These are phyloP conservation scores for Ceriagrion tenellum DNA, from an alignment of 2,888 invertebrate species.

Conservation along the genomic window DNA sequence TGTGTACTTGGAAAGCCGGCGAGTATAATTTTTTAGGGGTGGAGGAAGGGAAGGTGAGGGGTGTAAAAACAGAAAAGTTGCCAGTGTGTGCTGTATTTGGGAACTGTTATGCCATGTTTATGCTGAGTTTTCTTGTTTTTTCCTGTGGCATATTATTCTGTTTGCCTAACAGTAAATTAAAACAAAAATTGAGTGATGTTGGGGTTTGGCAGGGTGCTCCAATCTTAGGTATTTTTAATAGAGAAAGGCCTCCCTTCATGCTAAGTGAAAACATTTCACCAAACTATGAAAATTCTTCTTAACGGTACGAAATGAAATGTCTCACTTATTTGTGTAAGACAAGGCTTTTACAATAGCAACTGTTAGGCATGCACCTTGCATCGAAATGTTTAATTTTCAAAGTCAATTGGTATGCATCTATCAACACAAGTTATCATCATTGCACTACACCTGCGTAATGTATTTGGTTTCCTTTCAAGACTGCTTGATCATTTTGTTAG, in stretches of 20 bases:
- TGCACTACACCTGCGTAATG: constrained; percentile 61
- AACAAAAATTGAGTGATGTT: constrained; percentile 48
- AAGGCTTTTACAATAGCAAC: constrained; percentile 59
- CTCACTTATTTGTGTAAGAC: constrained; percentile 51
- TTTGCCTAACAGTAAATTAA: constrained; percentile 43
- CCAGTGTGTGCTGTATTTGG: constrained; percentile 67
- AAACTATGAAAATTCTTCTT: constrained; percentile 18
- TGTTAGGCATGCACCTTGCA: constrained; percentile 65
- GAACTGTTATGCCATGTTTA: constrained; percentile 64
- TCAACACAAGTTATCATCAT: constrained; percentile 62
- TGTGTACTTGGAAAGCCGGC: constrained; percentile 66
- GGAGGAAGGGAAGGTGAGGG: constrained; percentile 66
- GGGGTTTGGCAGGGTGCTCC: constrained; percentile 66
- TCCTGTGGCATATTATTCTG: constrained; percentile 52
- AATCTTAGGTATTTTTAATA: constrained; percentile 54
- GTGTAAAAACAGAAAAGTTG: constrained; percentile 64
- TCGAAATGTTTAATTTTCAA: constrained; percentile 63
- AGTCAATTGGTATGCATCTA: constrained; percentile 62
- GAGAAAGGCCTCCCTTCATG: constrained; percentile 58
- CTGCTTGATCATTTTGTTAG: constrained; percentile 61
- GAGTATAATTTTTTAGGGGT: constrained; percentile 67
- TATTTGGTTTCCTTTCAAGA: constrained; percentile 55
- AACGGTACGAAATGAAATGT: constrained; percentile 33
- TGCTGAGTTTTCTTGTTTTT: constrained; percentile 65
- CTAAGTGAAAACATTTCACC: constrained; percentile 55